Conservation (phyloP, 2,888 invertebrate genomes). For the Agrochola circellaris region DNA sequence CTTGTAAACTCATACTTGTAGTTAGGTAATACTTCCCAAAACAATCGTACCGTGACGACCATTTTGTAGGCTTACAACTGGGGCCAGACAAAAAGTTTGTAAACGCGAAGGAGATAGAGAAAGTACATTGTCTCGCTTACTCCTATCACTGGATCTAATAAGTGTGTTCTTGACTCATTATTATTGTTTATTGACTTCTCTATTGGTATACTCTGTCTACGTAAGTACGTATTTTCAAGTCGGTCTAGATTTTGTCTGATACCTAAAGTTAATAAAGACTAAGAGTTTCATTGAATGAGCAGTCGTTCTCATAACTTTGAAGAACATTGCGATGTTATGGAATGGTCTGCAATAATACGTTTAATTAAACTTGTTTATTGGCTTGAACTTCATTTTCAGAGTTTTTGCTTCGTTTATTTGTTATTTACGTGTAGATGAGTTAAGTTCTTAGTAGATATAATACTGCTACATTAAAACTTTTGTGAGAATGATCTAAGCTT, state of each 20-base stretch:
- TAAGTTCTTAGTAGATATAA: slow-evolving; percentile 20
- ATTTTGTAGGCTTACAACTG: neutral
- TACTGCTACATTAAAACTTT: slow-evolving; percentile 21
- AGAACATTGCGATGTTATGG: slow-evolving; percentile 27
- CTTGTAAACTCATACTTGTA: neutral
- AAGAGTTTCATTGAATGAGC: slow-evolving; percentile 21
- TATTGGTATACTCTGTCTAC: neutral
- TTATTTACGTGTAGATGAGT: slow-evolving; percentile 29
- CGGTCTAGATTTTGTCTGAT: slow-evolving; percentile 11
- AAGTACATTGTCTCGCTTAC: neutral
- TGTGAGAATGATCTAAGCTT: neutral
- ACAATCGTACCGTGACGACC: neutral
- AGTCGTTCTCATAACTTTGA: slow-evolving; percentile 34
- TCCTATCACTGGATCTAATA: neutral
- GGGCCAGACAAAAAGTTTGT: too few relatives aligned
- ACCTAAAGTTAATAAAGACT: slow-evolving; percentile 38
- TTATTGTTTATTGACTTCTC: neutral
- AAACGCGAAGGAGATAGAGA: neutral
- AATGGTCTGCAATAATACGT: slow-evolving; percentile 29
- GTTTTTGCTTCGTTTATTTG: slow-evolving; percentile 12
- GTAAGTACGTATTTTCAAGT: neutral
- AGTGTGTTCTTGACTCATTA: neutral
- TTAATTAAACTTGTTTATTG: slow-evolving; percentile 49
- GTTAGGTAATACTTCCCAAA: neutral
- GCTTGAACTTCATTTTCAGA: slow-evolving; percentile 15